These are phyloP conservation scores for Drosophila lutescens DNA, from an alignment of 2,888 invertebrate species.

Conservation along the genomic window DNA sequence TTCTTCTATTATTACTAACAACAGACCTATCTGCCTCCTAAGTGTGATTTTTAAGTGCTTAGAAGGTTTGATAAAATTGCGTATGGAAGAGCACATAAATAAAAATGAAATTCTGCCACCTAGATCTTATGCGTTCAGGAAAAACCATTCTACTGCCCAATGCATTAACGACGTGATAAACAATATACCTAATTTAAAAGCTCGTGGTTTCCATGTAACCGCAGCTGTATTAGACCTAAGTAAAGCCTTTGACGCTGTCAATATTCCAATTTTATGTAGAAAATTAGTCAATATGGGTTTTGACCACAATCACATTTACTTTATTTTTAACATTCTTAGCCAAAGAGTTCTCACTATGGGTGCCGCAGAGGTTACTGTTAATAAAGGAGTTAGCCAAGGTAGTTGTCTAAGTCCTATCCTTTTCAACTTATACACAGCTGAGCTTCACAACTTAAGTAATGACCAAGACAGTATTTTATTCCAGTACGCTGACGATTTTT, in stretches of 20 bases:
- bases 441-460: neutral
- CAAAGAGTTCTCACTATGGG: neutral
- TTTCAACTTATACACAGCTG: neutral
- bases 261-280: too few species aligned
- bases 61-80: neutral
- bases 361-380: too few species aligned
- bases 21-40: neutral
- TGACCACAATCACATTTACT: neutral
- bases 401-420: too few species aligned
- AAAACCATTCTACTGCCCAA: neutral
- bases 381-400: too few species aligned
- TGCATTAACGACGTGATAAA: neutral
- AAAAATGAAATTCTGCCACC: neutral
- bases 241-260: neutral
- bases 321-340: neutral
- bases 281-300: too few species aligned
- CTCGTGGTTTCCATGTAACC: neutral
- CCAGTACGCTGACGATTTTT: neutral
- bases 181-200: neutral
- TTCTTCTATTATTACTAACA: too few species aligned
- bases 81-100: neutral
- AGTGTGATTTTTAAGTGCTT: neutral
- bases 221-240: neutral
- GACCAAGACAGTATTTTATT: neutral
- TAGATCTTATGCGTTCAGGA: neutral